Evolutionary conservation across 2,113 vertebrate genomes (phyloP).

Genomic region (Odocoileus hemionus): DNA sequence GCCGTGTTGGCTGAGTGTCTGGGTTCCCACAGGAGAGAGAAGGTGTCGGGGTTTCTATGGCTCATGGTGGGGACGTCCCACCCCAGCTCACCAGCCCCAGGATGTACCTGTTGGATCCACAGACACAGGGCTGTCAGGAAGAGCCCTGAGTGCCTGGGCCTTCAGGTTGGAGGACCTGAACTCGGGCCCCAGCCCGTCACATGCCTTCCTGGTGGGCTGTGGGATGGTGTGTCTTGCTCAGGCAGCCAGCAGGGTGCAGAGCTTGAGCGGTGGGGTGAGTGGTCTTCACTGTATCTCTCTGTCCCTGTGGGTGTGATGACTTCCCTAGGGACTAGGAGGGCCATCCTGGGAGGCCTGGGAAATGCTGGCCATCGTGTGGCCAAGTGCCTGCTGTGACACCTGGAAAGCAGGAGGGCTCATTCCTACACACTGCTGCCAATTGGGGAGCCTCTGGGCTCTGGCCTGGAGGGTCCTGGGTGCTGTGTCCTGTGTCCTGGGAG

Average conservation of each 20-base stretch:
- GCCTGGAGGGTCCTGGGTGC: not conserved
- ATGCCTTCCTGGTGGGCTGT: not conserved
- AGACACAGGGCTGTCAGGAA: not conserved
- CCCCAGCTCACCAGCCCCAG: not conserved
- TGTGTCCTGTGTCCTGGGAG: not conserved
- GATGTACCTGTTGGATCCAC: not conserved
- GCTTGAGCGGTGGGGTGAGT: not conserved
- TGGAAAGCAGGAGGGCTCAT: not conserved
- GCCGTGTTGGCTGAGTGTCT: not conserved
- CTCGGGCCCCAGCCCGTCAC: not conserved
- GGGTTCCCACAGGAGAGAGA: not conserved
- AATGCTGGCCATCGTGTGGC: not conserved
- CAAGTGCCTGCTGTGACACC: not conserved
- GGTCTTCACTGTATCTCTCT: not conserved
- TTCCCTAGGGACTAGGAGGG: not conserved
- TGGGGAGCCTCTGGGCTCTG: not conserved
- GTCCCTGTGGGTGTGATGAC: too few relatives aligned
- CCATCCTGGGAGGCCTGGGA: not conserved
- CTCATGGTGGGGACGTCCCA: not conserved
- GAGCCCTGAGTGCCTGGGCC: not conserved
- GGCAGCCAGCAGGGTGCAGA: not conserved
- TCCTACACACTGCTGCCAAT: not conserved
- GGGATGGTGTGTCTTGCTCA: too few relatives aligned
- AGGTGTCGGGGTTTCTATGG: not conserved
- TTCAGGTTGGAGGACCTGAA: not conserved